Conservation (phyloP, 2,888 invertebrate genomes). For the Cryptus viduatorius region DNA sequence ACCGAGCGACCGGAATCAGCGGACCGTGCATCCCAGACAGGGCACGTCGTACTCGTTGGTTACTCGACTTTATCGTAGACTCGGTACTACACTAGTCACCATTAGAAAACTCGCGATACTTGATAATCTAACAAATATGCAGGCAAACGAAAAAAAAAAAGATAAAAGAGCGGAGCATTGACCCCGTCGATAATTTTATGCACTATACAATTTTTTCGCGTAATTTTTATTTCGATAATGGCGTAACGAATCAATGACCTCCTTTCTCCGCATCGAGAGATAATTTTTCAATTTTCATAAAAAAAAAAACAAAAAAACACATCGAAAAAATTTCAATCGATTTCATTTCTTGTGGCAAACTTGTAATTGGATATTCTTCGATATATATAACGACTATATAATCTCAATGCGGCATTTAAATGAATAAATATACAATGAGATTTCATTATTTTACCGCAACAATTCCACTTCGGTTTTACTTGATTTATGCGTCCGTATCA, state of each 20-base stretch:
- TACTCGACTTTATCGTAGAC: conserved; percentile 25
- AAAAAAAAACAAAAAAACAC: neutral
- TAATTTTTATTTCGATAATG: neutral
- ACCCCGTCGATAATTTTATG: too few relatives aligned
- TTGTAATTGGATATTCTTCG: neutral
- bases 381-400: too few relatives aligned
- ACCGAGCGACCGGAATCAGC: conserved; percentile 46
- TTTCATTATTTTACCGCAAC: too few relatives aligned
- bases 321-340: neutral
- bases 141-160: neutral
- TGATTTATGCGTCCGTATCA: neutral
- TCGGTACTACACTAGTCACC: conserved; percentile 16
- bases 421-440: neutral
- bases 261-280: neutral
- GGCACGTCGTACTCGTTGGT: conserved; percentile 26
- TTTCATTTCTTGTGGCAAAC: neutral
- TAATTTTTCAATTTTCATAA: neutral
- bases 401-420: neutral
- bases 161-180: too few relatives aligned
- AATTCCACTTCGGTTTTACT: neutral
- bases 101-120: conserved; percentile 39
- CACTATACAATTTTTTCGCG: neutral
- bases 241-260: neutral
- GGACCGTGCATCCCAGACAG: conserved; percentile 45
- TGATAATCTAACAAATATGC: neutral